phyloP scores from a whole-genome alignment of 2,797 vertebrate species.

The Melanitta fusca region DNA sequence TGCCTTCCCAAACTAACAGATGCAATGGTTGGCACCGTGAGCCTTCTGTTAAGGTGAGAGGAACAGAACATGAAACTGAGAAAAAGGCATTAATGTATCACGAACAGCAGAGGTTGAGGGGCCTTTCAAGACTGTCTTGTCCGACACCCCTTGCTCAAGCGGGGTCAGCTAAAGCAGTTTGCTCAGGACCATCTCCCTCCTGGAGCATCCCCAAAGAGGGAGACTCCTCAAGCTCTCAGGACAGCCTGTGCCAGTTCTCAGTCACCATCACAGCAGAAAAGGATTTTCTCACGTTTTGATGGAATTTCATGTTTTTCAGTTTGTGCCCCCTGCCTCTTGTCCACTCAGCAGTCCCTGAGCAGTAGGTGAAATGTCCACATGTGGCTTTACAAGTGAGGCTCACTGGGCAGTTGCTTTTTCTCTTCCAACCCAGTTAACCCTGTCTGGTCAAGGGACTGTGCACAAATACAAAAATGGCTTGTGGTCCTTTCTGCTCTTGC shows the following conservation, averaged over 20 bases:
- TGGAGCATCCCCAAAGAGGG: not conserved
- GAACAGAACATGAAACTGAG: not conserved
- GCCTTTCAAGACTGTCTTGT: not conserved
- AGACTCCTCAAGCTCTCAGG: not conserved
- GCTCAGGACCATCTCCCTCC: accelerated
- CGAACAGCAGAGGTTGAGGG: not conserved
- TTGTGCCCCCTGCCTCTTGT: not conserved
- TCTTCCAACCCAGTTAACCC: not conserved
- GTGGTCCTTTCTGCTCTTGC: not conserved
- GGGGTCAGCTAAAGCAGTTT: not conserved
- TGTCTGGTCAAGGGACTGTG: not conserved
- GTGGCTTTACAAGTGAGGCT: not conserved
- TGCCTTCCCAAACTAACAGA: not conserved
- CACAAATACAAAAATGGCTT: not conserved
- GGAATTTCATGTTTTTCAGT: not conserved
- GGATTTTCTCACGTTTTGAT: not conserved
- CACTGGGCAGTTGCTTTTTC: not conserved
- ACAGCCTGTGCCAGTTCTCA: not conserved
- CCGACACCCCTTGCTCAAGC: not conserved
- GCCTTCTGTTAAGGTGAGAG: not conserved
- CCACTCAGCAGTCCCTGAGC: not conserved
- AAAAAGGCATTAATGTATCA: not conserved
- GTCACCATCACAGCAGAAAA: not conserved
- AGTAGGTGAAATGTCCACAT: not conserved
- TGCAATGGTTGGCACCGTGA: not conserved